Evolutionary conservation across 2,888 invertebrate genomes (phyloP).

Genomic region (Amphipoea oculea): DNA sequence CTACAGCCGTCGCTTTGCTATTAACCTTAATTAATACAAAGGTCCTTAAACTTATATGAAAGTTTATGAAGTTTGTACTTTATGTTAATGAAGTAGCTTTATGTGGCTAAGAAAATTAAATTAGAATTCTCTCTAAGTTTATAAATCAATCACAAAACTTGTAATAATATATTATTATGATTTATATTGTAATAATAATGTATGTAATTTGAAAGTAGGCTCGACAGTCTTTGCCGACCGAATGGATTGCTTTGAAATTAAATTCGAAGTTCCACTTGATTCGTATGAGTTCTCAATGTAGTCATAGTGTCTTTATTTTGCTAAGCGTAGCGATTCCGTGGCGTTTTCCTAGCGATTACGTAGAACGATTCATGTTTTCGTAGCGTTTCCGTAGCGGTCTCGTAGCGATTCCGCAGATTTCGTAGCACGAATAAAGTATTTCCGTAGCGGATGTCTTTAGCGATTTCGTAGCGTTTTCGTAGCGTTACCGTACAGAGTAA

Average conservation of each 20-base stretch:
- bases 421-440: no score
- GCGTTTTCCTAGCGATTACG: neutral
- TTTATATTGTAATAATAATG: neutral
- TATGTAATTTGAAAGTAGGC: slow-evolving; percentile 1
- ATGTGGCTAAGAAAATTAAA: neutral
- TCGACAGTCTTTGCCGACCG: neutral
- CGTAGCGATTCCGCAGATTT: neutral
- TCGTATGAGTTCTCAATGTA: neutral
- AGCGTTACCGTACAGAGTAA: neutral
- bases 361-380: neutral
- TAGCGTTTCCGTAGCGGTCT: neutral
- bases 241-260: neutral
- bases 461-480: neutral
- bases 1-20: slow-evolving; percentile 50
- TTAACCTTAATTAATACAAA: slow-evolving; percentile 51
- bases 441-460: no score
- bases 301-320: neutral
- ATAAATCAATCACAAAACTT: slow-evolving; percentile 14
- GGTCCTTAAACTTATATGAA: slow-evolving; percentile 39
- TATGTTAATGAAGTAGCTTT: slow-evolving; percentile 16
- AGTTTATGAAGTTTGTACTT: slow-evolving; percentile 13
- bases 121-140: neutral
- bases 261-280: neutral
- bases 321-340: neutral
- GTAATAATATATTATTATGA: neutral